phyloP scores from a whole-genome alignment of 2,888 invertebrate genomes.

The Drosophila flavopinicola region DNA sequence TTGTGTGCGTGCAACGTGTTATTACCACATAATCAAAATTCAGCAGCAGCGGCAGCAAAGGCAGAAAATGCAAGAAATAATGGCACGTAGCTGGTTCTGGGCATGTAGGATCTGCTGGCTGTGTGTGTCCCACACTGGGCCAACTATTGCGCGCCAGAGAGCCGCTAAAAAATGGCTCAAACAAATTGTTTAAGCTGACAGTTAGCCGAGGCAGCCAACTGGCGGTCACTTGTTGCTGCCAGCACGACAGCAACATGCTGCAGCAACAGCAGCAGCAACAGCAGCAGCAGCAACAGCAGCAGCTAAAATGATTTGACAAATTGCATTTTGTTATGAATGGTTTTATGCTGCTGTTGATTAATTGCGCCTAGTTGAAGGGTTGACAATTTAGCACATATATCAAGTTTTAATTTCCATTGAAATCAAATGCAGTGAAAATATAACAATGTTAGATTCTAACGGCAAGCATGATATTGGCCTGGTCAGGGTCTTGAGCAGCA shows the following conservation, averaged over 20 bases:
- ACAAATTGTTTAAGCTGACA: conserved; percentile 81
- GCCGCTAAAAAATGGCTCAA: conserved; percentile 68
- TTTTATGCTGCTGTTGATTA: conserved; percentile 60
- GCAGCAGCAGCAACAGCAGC: conserved; percentile 30
- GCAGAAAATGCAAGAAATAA: conserved; percentile 39
- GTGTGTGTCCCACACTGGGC: conserved; percentile 51
- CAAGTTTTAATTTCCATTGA: conserved; percentile 47
- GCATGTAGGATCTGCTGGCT: conserved; percentile 32
- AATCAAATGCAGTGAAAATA: conserved; percentile 30
- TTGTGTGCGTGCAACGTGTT: conserved; percentile 78
- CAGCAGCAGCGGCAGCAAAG: conserved; percentile 42
- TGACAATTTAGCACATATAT: conserved; percentile 66
- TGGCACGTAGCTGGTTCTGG: conserved; percentile 56
- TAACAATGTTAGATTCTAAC: conserved; percentile 66
- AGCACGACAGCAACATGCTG: conserved; percentile 47
- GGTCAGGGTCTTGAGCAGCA: conserved; percentile 13
- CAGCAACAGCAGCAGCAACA: conserved; percentile 31
- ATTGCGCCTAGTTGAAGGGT: conserved; percentile 69
- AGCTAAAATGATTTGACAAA: conserved; percentile 77
- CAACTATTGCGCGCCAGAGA: conserved; percentile 28
- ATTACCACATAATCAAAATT: conserved; percentile 81
- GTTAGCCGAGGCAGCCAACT: conserved; percentile 55
- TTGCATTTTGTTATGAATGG: conserved; percentile 75
- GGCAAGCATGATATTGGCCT: conserved; percentile 60
- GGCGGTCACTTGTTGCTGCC: conserved; percentile 65